Evolutionary conservation across 2,797 vertebrate species (phyloP), one percentile per base, ranked within the genome.

Genomic region (Psittacula derbiana): DNA sequence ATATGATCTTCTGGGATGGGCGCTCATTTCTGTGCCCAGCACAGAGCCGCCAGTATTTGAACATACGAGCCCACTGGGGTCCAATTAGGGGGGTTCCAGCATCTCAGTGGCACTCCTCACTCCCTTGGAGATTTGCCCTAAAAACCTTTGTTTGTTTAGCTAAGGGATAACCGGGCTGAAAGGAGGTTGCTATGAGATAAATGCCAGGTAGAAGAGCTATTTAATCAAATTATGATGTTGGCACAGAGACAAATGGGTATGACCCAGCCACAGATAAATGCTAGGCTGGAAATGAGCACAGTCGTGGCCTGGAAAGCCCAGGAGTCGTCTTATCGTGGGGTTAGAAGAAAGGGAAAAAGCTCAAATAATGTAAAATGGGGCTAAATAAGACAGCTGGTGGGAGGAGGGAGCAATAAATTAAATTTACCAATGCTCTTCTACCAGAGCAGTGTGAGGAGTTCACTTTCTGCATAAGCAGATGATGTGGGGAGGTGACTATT

Each of bases 151-250:
- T 90, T 90, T 72, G 86, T 62, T 47, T 69, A 47, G 36, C 33
- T 41, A 70, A 85, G 65, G 6, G 44, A 52, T 73, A 52, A 33
- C 81, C 69, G 72, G 57, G 57, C 84, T 89, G 79, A 57, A 91
- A 80, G 52, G 69, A 80, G 79, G 72, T 87, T 93, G 86, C 89
- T 86, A 5, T 28, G 58, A 91, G 86, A 89, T 69, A 93, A 95
- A 94, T 85, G 91, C 86, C 84, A 86, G 88, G 86, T 93, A 83
- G 69, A 87, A 88, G 57, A 93, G 72, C 44, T 89, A 41, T 80
- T 88, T 83, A 93, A 89, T 91, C 71, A 78, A 76, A 93, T 93
- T 58, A 87, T 46, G 49, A 57, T 67, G 72, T 47, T 94, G 91
- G 93, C 49, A 1, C 17, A 50, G 75, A 73, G 53, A 90, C 86